Conservation (phyloP, 1,140 invertebrate species). For the Drosophila kepulauana region DNA sequence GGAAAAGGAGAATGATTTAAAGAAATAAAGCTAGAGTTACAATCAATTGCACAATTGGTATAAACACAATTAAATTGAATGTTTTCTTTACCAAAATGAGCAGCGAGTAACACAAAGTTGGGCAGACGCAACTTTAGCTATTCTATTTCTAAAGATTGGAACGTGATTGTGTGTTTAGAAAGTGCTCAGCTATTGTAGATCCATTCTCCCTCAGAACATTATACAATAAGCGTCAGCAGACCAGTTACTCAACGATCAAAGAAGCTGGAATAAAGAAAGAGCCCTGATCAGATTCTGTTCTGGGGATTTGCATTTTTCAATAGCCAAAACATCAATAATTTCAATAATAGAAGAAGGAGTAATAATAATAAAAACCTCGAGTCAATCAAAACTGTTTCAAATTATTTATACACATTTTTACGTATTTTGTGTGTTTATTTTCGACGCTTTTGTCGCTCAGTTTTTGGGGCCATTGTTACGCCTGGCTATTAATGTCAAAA, state of each 20-base stretch:
- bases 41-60: no score
- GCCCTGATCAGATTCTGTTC: constrained; percentile 13
- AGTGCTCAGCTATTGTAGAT: constrained; percentile 40
- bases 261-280: constrained; percentile 22
- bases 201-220: constrained; percentile 21
- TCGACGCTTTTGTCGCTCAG: constrained; percentile 25
- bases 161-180: constrained; percentile 56
- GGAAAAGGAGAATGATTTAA: no score
- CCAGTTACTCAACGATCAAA: constrained; percentile 10
- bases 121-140: no score
- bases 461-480: constrained; percentile 20
- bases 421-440: constrained; percentile 26
- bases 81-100: no score
- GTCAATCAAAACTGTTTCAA: constrained; percentile 57
- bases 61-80: no score
- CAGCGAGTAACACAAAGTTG: no score
- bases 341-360: neutral
- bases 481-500: constrained; percentile 50
- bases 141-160: no score
- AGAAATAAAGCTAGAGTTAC: no score
- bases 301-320: constrained; percentile 27
- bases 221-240: neutral
- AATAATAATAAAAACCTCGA: constrained; percentile 2
- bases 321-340: constrained; percentile 26
- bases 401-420: constrained; percentile 68